These are phyloP conservation scores for Dipus sagitta DNA, from an alignment of 2,797 vertebrate genomes.

Conservation along the genomic window DNA sequence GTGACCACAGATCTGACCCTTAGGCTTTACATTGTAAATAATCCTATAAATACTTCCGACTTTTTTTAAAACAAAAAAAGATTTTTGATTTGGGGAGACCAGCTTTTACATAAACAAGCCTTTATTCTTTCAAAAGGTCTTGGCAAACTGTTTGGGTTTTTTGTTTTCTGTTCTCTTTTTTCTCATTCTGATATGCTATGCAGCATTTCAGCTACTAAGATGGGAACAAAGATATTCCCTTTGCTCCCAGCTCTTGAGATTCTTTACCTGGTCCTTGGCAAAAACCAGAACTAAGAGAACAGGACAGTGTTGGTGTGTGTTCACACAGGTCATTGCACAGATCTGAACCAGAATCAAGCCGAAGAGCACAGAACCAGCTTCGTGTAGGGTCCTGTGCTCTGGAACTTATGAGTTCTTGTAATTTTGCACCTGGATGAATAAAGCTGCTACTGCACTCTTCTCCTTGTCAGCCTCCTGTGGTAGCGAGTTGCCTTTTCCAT, in stretches of 20 bases:
- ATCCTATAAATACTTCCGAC: slow-evolving; percentile 64
- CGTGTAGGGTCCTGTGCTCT: slow-evolving; percentile 45
- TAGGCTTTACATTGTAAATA: slow-evolving; percentile 65
- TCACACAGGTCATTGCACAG: slow-evolving; percentile 32
- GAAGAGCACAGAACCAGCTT: slow-evolving; percentile 38
- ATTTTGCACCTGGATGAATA: slow-evolving; percentile 68
- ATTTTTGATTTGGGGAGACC: slow-evolving; percentile 35
- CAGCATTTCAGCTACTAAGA: slow-evolving; percentile 73
- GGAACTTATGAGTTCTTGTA: slow-evolving; percentile 58
- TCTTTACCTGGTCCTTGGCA: slow-evolving; percentile 51
- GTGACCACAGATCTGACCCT: slow-evolving; percentile 54
- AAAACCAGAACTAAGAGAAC: slow-evolving; percentile 59
- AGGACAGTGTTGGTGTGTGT: slow-evolving; percentile 25
- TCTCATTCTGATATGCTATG: slow-evolving; percentile 42
- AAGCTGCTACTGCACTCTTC: neutral
- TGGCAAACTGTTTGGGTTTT: slow-evolving; percentile 12
- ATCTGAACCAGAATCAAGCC: slow-evolving; percentile 61
- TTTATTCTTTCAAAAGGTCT: slow-evolving; percentile 50
- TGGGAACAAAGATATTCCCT: slow-evolving; percentile 44
- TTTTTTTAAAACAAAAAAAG: slow-evolving; percentile 16
- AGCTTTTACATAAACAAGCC: slow-evolving; percentile 65
- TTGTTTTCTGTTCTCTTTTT: slow-evolving; percentile 14
- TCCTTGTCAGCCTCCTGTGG: slow-evolving; percentile 37
- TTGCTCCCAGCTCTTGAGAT: slow-evolving; percentile 58
- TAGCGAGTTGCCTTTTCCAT: slow-evolving; percentile 57